Evolutionary conservation across 2,797 vertebrate genomes (phyloP).

Genomic region (Sphenodon punctatus): DNA sequence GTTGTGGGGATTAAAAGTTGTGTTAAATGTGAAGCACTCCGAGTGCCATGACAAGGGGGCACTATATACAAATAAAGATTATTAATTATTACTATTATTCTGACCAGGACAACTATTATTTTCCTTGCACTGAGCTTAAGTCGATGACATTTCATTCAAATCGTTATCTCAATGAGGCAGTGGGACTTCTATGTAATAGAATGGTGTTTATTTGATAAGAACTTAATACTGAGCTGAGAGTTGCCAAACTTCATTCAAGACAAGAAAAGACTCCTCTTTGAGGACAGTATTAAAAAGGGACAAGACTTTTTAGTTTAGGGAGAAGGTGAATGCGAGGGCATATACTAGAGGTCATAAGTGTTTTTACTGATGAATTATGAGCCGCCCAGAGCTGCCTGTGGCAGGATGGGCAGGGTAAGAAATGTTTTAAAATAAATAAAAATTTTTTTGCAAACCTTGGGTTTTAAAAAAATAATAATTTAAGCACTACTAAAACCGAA

Average conservation of each 20-base stretch:
- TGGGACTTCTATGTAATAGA: neutral
- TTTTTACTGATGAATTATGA: too few relatives aligned
- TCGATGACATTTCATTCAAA: slow-evolving; percentile 39
- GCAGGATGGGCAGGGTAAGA: too few relatives aligned
- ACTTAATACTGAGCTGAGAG: slow-evolving; percentile 17
- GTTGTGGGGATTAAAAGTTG: too few relatives aligned
- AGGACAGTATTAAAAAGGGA: neutral
- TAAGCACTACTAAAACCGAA: too few relatives aligned
- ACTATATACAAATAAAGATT: too few relatives aligned
- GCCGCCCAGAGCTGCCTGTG: too few relatives aligned
- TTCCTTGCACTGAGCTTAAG: slow-evolving; percentile 23
- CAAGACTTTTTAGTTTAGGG: neutral
- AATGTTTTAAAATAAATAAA: too few relatives aligned
- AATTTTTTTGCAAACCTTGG: too few relatives aligned
- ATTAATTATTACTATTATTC: too few relatives aligned
- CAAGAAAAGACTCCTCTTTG: neutral
- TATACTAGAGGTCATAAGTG: neutral
- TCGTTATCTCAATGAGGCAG: slow-evolving; percentile 9
- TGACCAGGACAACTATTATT: neutral
- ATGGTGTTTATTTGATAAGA: slow-evolving; percentile 31
- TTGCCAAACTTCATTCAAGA: slow-evolving; percentile 11
- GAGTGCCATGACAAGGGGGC: too few relatives aligned
- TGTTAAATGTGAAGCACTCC: too few relatives aligned
- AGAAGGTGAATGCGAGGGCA: neutral
- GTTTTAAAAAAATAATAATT: too few relatives aligned